Base-by-base conservation (phyloP, 1,140 invertebrate genomes). In the Drosophila rhopaloa region DNA sequence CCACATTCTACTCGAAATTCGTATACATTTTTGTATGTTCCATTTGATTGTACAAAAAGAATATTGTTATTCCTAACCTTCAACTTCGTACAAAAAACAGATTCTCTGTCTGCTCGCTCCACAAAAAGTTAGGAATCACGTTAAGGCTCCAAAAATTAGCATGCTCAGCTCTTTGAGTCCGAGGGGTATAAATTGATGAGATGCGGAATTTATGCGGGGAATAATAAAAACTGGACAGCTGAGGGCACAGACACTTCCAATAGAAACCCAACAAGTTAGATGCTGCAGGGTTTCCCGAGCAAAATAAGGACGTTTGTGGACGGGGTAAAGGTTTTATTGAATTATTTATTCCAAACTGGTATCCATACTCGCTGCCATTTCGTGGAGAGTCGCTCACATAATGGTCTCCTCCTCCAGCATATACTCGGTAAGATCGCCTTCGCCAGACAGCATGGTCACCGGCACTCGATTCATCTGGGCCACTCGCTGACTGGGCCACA, bases 391-490 rank as follows among this genome's bases (percentile, higher is more conserved):
- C 38, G 10, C 14, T 76, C 32, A 89, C 80, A 89, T 90, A 29
- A 84, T 72, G 13, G 84, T 89, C 50, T 89, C 77, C 57, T 89
- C 84, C 74, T 89, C 84, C 44, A 89, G 60, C 84, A 89, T 89
- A 54, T 75, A 89, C 38, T 89, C 84, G 19, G 84, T 89, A 0
- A 89, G 77, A 29, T 89, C 85, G 27, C 57, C 84, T 2, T 61
- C 16, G 11, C 84, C 84, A 0, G 84, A 72, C n/a, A 89, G 9
- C 19, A 68, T 58, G 7, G 84, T 89, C 4, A 89, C 84, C 0
- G 84, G 84, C 0, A 89, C 74, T 0, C 73, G 73, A 35, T 89
- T 89, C 85, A 90, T 89, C 58, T 89, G 84, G 4, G 77, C 61
- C 19, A 89, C 84, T 4, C 75, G 66, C 11, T 89, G 84, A 7